Evolutionary conservation across 35 echinoderm and acorn worm genomes (phyloP).

Genomic region (Ophioderma brevispina): DNA sequence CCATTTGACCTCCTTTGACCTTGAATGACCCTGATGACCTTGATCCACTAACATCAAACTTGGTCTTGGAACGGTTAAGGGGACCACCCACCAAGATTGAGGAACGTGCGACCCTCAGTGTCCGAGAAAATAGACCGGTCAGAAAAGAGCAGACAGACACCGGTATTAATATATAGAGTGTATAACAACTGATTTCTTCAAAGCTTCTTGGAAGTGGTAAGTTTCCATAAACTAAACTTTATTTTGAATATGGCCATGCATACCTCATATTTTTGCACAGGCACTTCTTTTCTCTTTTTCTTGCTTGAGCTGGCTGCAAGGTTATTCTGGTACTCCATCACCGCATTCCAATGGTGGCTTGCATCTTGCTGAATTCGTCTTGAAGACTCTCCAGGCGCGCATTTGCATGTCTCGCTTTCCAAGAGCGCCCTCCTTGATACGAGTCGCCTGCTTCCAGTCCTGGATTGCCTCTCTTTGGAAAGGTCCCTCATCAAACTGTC

Average conservation of each 20-base stretch:
- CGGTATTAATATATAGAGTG: no score
- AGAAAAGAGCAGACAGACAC: no score
- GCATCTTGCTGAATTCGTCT: constrained; percentile 41
- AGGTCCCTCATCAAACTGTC: constrained; percentile 52
- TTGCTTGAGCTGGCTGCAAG: constrained; percentile 40
- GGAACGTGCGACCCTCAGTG: no score
- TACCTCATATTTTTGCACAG: constrained; percentile 32
- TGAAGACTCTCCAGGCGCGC: constrained; percentile 20
- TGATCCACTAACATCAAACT: no score
- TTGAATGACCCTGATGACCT: no score
- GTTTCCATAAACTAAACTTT: no score
- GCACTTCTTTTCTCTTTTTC: constrained; percentile 20
- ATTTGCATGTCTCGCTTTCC: constrained; percentile 55
- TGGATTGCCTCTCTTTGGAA: constrained; percentile 27
- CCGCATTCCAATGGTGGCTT: constrained; percentile 20
- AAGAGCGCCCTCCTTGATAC: constrained; percentile 30
- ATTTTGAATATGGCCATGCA: neutral
- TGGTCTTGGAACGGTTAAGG: no score
- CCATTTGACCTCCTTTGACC: no score
- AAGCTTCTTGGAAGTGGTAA: no score
- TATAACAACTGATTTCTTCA: no score
- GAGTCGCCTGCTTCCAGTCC: constrained; percentile 41
- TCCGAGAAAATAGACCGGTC: no score
- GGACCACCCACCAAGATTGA: no score
- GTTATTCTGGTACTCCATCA: constrained; percentile 52